These are phyloP conservation scores for Vombatus ursinus DNA, from an alignment of 2,113 vertebrate genomes.

Conservation along the genomic window DNA sequence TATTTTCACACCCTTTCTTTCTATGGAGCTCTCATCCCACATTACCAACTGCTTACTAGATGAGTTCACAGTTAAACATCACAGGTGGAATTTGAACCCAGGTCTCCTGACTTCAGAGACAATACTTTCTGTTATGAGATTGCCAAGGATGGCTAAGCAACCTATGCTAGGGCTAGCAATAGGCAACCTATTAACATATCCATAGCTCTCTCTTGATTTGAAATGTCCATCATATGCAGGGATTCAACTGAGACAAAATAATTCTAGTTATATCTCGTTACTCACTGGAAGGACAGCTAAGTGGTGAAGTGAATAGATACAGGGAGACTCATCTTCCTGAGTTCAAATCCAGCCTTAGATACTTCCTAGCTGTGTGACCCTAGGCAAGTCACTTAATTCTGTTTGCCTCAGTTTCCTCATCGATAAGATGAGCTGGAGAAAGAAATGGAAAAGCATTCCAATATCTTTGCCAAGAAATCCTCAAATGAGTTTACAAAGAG, in stretches of 20 bases:
- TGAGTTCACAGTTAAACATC: neutral
- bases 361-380: too few species aligned
- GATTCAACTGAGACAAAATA: neutral
- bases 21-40: neutral
- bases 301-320: too few species aligned
- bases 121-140: neutral
- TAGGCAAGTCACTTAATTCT: neutral
- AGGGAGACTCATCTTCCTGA: too few species aligned
- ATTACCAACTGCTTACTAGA: neutral
- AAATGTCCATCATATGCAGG: neutral
- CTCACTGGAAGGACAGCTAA: neutral
- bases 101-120: neutral
- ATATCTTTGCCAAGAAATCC: neutral
- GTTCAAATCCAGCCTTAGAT: too few species aligned
- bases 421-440: neutral
- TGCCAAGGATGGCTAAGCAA: neutral
- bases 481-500: too few species aligned
- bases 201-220: neutral
- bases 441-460: neutral
- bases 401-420: neutral
- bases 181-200: neutral
- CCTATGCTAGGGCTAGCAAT: too few species aligned
- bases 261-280: neutral
- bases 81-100: neutral
- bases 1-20: neutral